These are phyloP conservation scores for Staurois parvus DNA, from an alignment of 2,797 vertebrate genomes.

Conservation along the genomic window DNA sequence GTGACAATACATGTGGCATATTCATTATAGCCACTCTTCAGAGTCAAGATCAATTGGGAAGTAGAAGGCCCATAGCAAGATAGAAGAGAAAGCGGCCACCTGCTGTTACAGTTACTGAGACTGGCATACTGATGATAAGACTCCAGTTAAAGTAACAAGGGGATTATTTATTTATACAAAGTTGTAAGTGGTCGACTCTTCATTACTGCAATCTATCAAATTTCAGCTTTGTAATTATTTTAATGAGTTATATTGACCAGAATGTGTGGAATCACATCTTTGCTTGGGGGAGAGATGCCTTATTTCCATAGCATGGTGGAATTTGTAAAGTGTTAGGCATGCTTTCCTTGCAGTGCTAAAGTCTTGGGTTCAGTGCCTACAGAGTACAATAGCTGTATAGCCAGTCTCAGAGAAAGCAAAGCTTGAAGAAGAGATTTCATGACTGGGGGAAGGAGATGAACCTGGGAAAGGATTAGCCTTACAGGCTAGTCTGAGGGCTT, in stretches of 20 bases:
- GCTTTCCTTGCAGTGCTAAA: no score
- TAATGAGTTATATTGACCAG: slow-evolving; percentile 3
- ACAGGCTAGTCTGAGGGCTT: no score
- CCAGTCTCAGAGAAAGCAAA: no score
- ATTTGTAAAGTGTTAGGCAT: no score
- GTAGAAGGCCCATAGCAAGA: slow-evolving; percentile 27
- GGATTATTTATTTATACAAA: slow-evolving; percentile 27
- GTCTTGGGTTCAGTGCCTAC: no score
- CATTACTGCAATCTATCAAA: slow-evolving; percentile 20
- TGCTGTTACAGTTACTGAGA: slow-evolving; percentile 23
- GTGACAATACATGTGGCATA: slow-evolving; percentile 46
- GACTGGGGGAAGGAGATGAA: no score
- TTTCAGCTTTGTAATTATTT: neutral
- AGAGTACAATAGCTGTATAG: no score
- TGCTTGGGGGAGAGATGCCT: no score
- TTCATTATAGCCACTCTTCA: slow-evolving; percentile 45
- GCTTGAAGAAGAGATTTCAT: no score
- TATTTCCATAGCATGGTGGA: no score
- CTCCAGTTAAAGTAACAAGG: neutral
- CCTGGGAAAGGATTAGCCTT: no score
- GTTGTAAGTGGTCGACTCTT: neutral
- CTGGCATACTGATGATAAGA: slow-evolving; percentile 33
- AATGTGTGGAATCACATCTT: no score
- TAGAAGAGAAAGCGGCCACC: slow-evolving; percentile 24
- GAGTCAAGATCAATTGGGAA: slow-evolving; percentile 45